phyloP scores from a whole-genome alignment of 2,888 invertebrate genomes.

The Limenitis camilla region DNA sequence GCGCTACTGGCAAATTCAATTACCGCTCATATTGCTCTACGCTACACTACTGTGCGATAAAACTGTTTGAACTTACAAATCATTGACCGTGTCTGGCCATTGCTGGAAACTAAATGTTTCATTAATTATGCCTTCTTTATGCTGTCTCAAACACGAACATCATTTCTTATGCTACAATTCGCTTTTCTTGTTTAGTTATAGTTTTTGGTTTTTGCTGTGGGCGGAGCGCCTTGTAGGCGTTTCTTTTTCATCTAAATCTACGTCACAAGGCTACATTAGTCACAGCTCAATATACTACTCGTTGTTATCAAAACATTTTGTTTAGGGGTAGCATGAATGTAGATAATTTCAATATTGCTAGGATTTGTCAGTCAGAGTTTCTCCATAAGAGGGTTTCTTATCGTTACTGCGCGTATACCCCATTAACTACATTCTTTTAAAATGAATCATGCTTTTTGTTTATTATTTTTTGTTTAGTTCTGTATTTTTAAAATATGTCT shows the following conservation, averaged over 20 bases:
- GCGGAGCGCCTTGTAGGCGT: constrained; percentile 64
- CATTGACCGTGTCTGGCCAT: constrained; percentile 7
- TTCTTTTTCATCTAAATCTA: constrained; percentile 35
- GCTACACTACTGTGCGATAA: background rate
- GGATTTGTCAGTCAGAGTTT: background rate
- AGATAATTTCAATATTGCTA: background rate
- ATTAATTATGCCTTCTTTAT: constrained; percentile 1
- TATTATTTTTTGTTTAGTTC: background rate
- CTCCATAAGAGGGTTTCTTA: background rate
- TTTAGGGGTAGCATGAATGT: constrained; percentile 9
- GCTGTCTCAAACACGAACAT: background rate
- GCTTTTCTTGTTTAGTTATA: constrained; percentile 31
- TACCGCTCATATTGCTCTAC: constrained; percentile 25
- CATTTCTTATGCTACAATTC: background rate
- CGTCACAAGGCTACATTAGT: constrained; percentile 59
- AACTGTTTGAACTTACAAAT: constrained; percentile 13
- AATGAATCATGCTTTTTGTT: background rate
- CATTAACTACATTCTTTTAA: background rate
- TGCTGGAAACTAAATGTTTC: constrained; percentile 7
- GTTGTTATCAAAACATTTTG: constrained; percentile 7
- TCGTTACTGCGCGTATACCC: background rate
- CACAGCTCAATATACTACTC: constrained; percentile 31
- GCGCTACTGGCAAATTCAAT: constrained; percentile 35
- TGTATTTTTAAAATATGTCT: background rate
- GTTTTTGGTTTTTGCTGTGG: constrained; percentile 50